phyloP scores from a whole-genome alignment of 1,140 invertebrate genomes.

The Caenorhabditis remanei region DNA sequence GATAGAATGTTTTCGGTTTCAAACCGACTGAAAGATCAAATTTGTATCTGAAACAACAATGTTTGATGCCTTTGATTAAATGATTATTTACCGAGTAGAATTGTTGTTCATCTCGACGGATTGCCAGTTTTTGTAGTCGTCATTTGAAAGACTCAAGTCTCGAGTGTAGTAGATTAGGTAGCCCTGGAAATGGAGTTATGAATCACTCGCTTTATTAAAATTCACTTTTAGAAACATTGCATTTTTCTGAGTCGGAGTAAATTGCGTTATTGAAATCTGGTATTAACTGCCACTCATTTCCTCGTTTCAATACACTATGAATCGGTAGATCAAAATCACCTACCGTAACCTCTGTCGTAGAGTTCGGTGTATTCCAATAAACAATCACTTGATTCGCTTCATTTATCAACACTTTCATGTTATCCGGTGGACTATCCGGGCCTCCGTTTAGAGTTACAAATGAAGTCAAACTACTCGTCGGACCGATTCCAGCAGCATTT shows the following conservation, averaged over 20 bases:
- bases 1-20: conserved; percentile 57
- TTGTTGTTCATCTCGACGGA: conserved; percentile 36
- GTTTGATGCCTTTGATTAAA: not conserved
- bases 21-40: conserved; percentile 44
- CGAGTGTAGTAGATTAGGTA: conserved; percentile 56
- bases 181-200: not conserved
- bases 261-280: too few relatives aligned
- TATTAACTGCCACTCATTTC: too few relatives aligned
- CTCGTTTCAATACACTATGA: too few relatives aligned
- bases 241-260: too few relatives aligned
- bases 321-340: not conserved
- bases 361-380: conserved; percentile 54
- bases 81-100: not conserved
- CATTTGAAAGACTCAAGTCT: conserved; percentile 54
- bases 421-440: conserved; percentile 41
- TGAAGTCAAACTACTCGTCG: not conserved
- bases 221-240: too few relatives aligned
- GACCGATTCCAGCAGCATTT: conserved; percentile 54
- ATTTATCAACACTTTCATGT: conserved; percentile 49
- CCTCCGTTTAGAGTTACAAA: conserved; percentile 50
- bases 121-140: conserved; percentile 52
- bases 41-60: conserved; percentile 17
- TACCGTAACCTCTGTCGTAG: conserved; percentile 45
- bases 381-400: conserved; percentile 57
- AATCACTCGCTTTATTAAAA: not conserved